Evolutionary conservation across 2,113 vertebrate genomes (phyloP).

Genomic region (Nothobranchius kuhntae): DNA sequence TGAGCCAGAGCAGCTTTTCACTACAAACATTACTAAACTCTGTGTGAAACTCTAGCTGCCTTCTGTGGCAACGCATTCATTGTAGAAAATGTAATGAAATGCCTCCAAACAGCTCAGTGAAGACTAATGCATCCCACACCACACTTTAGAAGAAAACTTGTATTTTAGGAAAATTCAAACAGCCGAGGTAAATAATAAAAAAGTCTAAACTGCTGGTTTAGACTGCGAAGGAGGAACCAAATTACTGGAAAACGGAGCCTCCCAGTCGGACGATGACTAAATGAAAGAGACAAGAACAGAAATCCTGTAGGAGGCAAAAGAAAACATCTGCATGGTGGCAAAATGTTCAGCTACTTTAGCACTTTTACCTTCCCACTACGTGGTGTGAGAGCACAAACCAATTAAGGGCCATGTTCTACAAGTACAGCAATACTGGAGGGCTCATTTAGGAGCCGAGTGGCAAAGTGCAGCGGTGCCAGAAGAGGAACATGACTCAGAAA

Average conservation of each 20-base stretch:
- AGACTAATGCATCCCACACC: conserved; percentile 1
- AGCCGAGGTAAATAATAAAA: too few relatives aligned
- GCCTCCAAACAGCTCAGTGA: background rate
- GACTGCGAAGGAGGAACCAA: background rate
- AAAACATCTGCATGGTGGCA: background rate
- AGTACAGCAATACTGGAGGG: background rate
- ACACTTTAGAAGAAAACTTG: background rate
- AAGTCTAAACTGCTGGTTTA: background rate
- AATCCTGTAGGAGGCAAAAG: conserved; percentile 4
- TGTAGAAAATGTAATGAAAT: conserved; percentile 19
- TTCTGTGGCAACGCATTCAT: background rate
- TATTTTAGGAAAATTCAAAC: background rate
- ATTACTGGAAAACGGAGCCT: background rate
- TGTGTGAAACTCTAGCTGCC: background rate
- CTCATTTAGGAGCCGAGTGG: background rate
- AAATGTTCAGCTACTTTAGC: conserved; percentile 4
- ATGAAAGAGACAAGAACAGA: background rate
- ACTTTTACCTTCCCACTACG: conserved; percentile 2
- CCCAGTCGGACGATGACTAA: background rate
- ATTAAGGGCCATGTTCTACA: background rate
- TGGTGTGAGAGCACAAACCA: background rate
- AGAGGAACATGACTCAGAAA: background rate
- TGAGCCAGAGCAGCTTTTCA: conserved; percentile 15
- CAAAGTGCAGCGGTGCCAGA: background rate
- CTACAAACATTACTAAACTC: background rate